Percentiles rank a stretch among this genome's conserved stretches.
Evolutionary conservation across 2,797 vertebrate genomes (phyloP).

Genomic region (Odontamblyopus lacepedii): DNA sequence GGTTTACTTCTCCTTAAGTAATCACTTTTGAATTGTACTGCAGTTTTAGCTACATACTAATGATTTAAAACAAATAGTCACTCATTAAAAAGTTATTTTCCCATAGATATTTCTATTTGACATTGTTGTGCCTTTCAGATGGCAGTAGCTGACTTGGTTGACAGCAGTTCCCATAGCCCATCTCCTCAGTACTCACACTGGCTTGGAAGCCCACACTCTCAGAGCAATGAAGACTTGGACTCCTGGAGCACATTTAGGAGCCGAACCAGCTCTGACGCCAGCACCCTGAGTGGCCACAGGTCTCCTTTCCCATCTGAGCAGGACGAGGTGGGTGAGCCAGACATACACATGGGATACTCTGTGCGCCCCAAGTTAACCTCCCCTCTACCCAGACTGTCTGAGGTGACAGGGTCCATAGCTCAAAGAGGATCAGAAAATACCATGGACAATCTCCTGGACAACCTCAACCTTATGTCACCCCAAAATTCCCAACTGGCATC

Average conservation of each 20-base stretch:
- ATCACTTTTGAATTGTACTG: background rate
- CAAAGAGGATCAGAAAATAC: slow-evolving; percentile 77
- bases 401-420: slow-evolving; percentile 84
- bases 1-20: no score
- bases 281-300: slow-evolving; percentile 90
- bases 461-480: slow-evolving; percentile 92
- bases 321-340: slow-evolving; percentile 87
- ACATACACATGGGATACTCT: slow-evolving; percentile 89
- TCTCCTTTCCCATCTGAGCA: slow-evolving; percentile 94
- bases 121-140: slow-evolving; percentile 49
- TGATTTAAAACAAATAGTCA: background rate
- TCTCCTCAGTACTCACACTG: slow-evolving; percentile 92
- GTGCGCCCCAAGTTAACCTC: slow-evolving; percentile 84
- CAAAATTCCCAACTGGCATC: slow-evolving; percentile 74
- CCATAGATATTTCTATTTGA: no score
- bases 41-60: background rate
- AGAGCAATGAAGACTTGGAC: slow-evolving; percentile 95
- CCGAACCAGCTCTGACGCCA: slow-evolving; percentile 94
- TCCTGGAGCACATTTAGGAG: slow-evolving; percentile 93
- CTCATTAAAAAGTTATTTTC: background rate
- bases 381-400: slow-evolving; percentile 92
- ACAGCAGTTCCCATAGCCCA: slow-evolving; percentile 86
- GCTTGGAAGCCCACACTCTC: slow-evolving; percentile 95
- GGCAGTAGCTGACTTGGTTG: slow-evolving; percentile 84
- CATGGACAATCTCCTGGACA: slow-evolving; percentile 95